Evolutionary conservation across 2,888 invertebrate species (phyloP), one percentile per base, ranked within the genome.

Genomic region (Ennomos fuscantarius): DNA sequence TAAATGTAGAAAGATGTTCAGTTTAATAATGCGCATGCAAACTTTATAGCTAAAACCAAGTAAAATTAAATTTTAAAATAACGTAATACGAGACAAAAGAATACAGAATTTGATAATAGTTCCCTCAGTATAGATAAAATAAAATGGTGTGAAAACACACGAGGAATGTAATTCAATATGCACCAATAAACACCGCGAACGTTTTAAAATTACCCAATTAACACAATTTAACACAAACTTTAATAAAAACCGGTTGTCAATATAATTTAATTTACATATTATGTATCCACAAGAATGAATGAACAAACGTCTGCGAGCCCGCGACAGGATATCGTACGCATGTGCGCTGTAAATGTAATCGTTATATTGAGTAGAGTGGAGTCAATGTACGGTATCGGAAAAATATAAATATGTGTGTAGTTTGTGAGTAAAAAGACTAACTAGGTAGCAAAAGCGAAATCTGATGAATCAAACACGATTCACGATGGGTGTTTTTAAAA

Each of bases 361-460:
- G 47, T 63, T 51, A 60, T 57, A 60, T 33, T 33, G 54, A 56
- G 45, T 55, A 55, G 42, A 57, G 65, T 63, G 57, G 42, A 57
- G 65, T 63, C 63, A 61, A 60, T 64, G 64, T 35, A 57, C 63
- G 36, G 13, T 31, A 42, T 31, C 31, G 39, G 31, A 41, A 53
- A 55, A 51, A 44, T 49, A 37, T 44, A 13, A n/a, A 11, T 34
- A 12, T 46, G 11, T 32, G 10, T 42, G 34, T 34, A 12, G 35
- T 41, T 24, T 24, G 24, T 24, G 2, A 24, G 24, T 24, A 24
- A n/a, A n/a, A n/a, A n/a, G n/a, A n/a, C n/a, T n/a, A n/a, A n/a
- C n/a, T 2, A 24, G 2, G 24, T 24, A 6, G 6, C 6, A 5
- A 6, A 0, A 24, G 24, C 24, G 24, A 24, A 24, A 3, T 24